Percentiles rank a stretch among this genome's conserved stretches.
phyloP scores from a whole-genome alignment of 2,797 vertebrate genomes.

The Chelon auratus region DNA sequence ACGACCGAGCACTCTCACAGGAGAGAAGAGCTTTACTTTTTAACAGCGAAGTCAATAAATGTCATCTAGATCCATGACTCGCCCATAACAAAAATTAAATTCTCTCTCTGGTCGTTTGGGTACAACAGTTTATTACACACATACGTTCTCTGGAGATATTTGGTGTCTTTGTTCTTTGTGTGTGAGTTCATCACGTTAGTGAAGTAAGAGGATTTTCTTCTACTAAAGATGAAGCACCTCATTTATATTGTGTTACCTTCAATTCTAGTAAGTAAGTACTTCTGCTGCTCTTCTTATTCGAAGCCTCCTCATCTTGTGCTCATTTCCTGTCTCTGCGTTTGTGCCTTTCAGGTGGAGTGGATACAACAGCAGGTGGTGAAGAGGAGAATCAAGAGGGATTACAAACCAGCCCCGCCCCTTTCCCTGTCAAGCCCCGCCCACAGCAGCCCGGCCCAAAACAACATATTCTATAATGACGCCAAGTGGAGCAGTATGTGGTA shows the following conservation, averaged over 20 bases:
- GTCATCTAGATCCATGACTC: background rate
- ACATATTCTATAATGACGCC: slow-evolving; percentile 96
- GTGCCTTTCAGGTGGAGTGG: slow-evolving; percentile 93
- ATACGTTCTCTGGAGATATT: slow-evolving; percentile 7
- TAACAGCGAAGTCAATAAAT: background rate
- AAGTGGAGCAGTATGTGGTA: slow-evolving; percentile 99
- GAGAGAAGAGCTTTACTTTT: slow-evolving; percentile 8
- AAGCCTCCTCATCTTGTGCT: slow-evolving; percentile 8
- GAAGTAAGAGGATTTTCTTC: slow-evolving; percentile 2
- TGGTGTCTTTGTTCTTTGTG: background rate
- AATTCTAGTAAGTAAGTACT: background rate
- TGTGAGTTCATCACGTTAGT: slow-evolving; percentile 4
- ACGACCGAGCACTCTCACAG: background rate
- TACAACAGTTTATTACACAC: background rate
- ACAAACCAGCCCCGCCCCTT: slow-evolving; percentile 87
- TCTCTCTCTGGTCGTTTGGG: background rate
- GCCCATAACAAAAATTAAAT: background rate
- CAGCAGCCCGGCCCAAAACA: slow-evolving; percentile 83
- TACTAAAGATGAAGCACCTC: background rate
- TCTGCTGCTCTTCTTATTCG: background rate
- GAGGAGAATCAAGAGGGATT: slow-evolving; percentile 97
- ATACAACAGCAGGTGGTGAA: slow-evolving; percentile 98
- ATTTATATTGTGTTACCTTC: background rate
- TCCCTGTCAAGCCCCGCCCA: slow-evolving; percentile 78
- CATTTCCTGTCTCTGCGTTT: slow-evolving; percentile 29